Evolutionary conservation across 2,113 vertebrate genomes (phyloP).

Genomic region (Myxocyprinus asiaticus): DNA sequence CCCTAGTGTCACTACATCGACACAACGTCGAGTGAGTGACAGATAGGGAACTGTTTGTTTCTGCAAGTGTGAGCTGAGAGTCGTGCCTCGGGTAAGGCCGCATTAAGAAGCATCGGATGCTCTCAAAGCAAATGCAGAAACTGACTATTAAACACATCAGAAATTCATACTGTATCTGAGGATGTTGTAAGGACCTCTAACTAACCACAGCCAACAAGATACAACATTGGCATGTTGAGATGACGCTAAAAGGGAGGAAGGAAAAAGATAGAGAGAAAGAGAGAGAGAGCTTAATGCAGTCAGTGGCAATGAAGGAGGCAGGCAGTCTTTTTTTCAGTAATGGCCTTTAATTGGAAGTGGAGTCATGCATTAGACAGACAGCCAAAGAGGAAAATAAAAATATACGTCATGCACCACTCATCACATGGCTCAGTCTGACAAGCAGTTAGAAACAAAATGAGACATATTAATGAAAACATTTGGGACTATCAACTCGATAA

Average conservation of each 20-base stretch:
- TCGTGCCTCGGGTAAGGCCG: slow-evolving; percentile 19
- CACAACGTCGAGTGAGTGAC: too few species aligned
- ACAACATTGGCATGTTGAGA: slow-evolving; percentile 9
- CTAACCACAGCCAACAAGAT: slow-evolving; percentile 37
- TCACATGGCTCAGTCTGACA: not conserved
- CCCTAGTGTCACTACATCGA: too few species aligned
- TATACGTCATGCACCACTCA: slow-evolving; percentile 12
- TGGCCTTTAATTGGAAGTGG: slow-evolving; percentile 52
- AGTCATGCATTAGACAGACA: not conserved
- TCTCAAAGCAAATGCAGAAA: slow-evolving; percentile 38
- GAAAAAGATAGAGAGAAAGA: slow-evolving; percentile 16
- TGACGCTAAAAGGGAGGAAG: slow-evolving; percentile 47
- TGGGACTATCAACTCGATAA: not conserved
- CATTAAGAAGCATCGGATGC: slow-evolving; percentile 25
- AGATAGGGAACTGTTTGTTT: not conserved
- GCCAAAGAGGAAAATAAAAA: slow-evolving; percentile 40
- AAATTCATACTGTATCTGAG: slow-evolving; percentile 46
- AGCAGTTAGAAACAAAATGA: slow-evolving; percentile 9
- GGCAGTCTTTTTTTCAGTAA: slow-evolving; percentile 48
- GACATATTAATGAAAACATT: not conserved
- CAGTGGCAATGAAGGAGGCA: slow-evolving; percentile 30
- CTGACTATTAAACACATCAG: slow-evolving; percentile 46
- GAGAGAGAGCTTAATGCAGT: slow-evolving; percentile 41
- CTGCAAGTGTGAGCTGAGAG: slow-evolving; percentile 13
- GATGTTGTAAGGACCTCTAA: slow-evolving; percentile 46